Conservation (phyloP, 2,888 invertebrate genomes). For the Cecidostiba fungosa region DNA sequence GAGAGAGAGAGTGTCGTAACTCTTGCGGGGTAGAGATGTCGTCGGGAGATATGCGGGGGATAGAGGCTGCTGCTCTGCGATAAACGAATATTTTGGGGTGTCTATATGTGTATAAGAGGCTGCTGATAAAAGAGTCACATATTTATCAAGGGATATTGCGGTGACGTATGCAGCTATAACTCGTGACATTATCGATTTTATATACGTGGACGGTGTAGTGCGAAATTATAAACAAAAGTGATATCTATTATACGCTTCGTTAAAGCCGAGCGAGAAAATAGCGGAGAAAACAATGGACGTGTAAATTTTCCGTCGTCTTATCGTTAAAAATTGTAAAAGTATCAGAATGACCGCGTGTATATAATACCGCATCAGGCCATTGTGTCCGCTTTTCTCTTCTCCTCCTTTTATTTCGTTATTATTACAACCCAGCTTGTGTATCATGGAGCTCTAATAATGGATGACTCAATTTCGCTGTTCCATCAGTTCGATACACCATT, state of each 20-base stretch:
- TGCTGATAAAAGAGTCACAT: not conserved
- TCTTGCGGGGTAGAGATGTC: not conserved
- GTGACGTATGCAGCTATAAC: too few relatives aligned
- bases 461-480: not conserved
- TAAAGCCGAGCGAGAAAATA: not conserved
- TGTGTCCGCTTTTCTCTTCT: not conserved
- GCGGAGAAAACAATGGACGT: not conserved
- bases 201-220: not conserved
- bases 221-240: not conserved
- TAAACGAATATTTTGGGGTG: constrained; percentile 2
- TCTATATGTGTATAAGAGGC: not conserved
- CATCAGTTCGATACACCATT: not conserved
- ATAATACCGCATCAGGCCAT: not conserved
- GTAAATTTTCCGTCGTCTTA: not conserved
- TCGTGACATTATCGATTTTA: not conserved
- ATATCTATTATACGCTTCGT: not conserved
- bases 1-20: too few relatives aligned
- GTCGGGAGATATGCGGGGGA: not conserved
- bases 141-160: not conserved
- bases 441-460: not conserved
- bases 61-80: not conserved
- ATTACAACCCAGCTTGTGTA: not conserved
- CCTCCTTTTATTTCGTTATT: not conserved
- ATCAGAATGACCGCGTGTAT: not conserved
- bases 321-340: constrained; percentile 11